phyloP scores from a whole-genome alignment of 2,888 invertebrate species.

The Chirona hameri region DNA sequence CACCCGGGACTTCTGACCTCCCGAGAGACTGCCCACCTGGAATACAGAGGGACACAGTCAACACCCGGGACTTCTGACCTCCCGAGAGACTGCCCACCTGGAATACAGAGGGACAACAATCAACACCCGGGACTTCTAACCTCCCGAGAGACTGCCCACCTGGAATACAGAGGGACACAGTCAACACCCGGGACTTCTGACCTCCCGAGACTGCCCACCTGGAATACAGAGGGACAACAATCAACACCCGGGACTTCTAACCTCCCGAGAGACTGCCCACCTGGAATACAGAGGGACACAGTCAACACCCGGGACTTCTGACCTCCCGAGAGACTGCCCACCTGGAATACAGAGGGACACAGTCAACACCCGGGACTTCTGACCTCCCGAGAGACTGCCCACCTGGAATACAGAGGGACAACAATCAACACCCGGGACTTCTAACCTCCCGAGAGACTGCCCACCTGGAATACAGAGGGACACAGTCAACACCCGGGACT shows the following conservation, averaged over 20 bases:
- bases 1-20: too few species aligned
- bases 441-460: slow-evolving; percentile 65
- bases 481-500: slow-evolving; percentile 92
- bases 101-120: slow-evolving; percentile 80
- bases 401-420: slow-evolving; percentile 90
- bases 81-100: slow-evolving; percentile 91
- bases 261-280: slow-evolving; percentile 94
- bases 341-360: slow-evolving; percentile 87
- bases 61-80: slow-evolving; percentile 96
- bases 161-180: slow-evolving; percentile 60
- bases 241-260: slow-evolving; percentile 96
- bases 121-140: background rate
- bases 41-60: slow-evolving; percentile 92
- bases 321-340: slow-evolving; percentile 72
- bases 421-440: slow-evolving; percentile 46
- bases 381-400: slow-evolving; percentile 92
- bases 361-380: slow-evolving; percentile 95
- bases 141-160: slow-evolving; percentile 75
- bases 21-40: slow-evolving; percentile 81
- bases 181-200: too few species aligned
- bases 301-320: background rate
- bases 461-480: slow-evolving; percentile 88
- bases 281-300: slow-evolving; percentile 87
- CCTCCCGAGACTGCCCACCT: too few species aligned
- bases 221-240: slow-evolving; percentile 94